phyloP scores from a whole-genome alignment of 1,140 invertebrate species.

The Trichonephila clavipes region DNA sequence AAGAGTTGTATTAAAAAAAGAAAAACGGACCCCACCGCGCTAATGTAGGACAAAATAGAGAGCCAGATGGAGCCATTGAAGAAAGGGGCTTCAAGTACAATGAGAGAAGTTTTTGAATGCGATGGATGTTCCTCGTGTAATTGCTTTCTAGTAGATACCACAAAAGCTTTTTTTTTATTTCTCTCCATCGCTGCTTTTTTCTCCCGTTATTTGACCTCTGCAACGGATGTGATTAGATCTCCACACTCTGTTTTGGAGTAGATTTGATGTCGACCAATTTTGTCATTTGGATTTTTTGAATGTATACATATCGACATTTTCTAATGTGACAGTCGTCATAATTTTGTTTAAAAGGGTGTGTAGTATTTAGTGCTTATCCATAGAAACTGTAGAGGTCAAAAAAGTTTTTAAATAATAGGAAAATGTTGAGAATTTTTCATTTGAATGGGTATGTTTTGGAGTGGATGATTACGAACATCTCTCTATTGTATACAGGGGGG shows the following conservation, averaged over 20 bases:
- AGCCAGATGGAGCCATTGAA: constrained; percentile 62
- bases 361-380: too few relatives aligned
- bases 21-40: constrained; percentile 34
- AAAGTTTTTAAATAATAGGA: too few relatives aligned
- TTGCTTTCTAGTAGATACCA: constrained; percentile 65
- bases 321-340: too few relatives aligned
- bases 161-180: constrained; percentile 34
- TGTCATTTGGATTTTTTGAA: too few relatives aligned
- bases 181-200: not conserved
- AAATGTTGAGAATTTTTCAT: too few relatives aligned
- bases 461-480: too few relatives aligned
- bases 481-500: too few relatives aligned
- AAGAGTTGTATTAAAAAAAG: constrained; percentile 61
- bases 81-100: constrained; percentile 26
- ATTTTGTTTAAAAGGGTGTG: too few relatives aligned
- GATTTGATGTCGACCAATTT: too few relatives aligned
- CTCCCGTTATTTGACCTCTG: constrained; percentile 67
- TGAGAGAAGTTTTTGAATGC: constrained; percentile 53
- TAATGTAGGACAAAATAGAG: constrained; percentile 67
- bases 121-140: constrained; percentile 59
- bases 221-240: constrained; percentile 48
- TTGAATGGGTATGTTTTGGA: too few relatives aligned
- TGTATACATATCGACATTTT: too few relatives aligned
- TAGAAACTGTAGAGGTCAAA: too few relatives aligned
- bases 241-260: not conserved